Base-by-base conservation (phyloP, 2,888 invertebrate species). In the Luffia ferchaultella region DNA sequence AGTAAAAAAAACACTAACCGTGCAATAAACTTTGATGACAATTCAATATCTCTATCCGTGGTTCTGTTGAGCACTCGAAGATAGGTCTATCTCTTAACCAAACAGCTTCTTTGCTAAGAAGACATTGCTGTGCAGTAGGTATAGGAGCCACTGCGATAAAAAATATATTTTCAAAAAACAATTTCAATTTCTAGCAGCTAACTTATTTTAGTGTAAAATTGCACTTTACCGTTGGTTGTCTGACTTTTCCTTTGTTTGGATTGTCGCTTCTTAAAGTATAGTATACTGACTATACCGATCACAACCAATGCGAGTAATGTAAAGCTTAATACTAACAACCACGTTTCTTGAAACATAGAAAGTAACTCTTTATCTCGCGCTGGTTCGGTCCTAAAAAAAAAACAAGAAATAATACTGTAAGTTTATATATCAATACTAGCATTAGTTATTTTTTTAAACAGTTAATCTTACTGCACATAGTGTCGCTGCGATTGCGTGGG, bases 321-420 rank as follows among this genome's bases (percentile, higher is more conserved):
- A 57, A 77, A 66, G 63, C 77, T 70, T 57, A 82, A 62, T 50
- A 72, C 76, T 60, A 83, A 62, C 51, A 83, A 68, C 82, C 82
- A 83, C 58, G 82, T 80, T 73, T 82, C 80, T 68, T 77, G 82
- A 67, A 82, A 80, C 64, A 83, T 73, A 60, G 78, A 71, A 61
- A 77, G 67, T 64, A 77, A 73, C 58, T 78, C 77, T 62, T 82
- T 82, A 64, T 82, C 80, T 59, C 75, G 76, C 45, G 82, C 76
- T 54, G 82, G 82, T 62, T 83, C 82, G 54, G 82, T 83, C 64
- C 82, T 83, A 66, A 60, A 80, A 79, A 42, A 45, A 50, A 48
- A 52, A 30, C 30, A 7, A 3, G 30, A 12, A 30, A 30, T 30
- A 7, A 30, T 30, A 30, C 12, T 30, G 12, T 30, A 30, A 30